These are phyloP conservation scores for Thumatha senex DNA, from an alignment of 2,888 invertebrate genomes.

Conservation along the genomic window DNA sequence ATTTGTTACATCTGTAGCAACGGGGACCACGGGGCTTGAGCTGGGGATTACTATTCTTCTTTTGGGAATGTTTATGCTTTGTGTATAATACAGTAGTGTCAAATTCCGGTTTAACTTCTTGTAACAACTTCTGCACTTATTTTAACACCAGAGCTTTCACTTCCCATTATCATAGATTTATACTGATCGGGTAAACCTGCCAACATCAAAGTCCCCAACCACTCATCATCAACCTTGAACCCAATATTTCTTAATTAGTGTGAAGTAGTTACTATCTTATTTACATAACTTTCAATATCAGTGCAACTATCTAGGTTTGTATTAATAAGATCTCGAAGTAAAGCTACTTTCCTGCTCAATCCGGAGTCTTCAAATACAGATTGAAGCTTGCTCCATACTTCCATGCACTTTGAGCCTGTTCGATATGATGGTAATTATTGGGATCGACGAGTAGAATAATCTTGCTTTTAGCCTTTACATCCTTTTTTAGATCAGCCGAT, in stretches of 20 bases:
- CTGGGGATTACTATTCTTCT: too few species aligned
- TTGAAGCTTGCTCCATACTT: not conserved
- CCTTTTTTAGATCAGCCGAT: not conserved
- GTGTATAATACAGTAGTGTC: too few species aligned
- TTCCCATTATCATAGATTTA: slow-evolving; percentile 15
- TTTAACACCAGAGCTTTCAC: slow-evolving; percentile 16
- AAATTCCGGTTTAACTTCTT: slow-evolving; percentile 2
- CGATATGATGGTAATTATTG: slow-evolving; percentile 4
- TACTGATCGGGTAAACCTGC: slow-evolving; percentile 20
- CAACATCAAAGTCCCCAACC: slow-evolving; percentile 10
- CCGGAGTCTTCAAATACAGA: not conserved
- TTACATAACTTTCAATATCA: not conserved
- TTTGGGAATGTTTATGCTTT: too few species aligned
- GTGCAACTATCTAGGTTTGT: not conserved
- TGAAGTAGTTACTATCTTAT: not conserved
- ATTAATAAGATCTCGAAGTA: not conserved
- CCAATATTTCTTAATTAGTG: slow-evolving; percentile 2
- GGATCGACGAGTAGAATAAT: slow-evolving; percentile 3
- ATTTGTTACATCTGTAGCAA: too few species aligned
- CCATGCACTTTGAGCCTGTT: not conserved
- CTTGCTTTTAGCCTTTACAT: slow-evolving; percentile 1
- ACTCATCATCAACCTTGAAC: not conserved
- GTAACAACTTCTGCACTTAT: slow-evolving; percentile 4
- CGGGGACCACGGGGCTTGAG: too few species aligned
- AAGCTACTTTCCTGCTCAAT: not conserved